These are phyloP conservation scores for Xyliphius kryptos DNA, from an alignment of 2,113 vertebrate genomes.

Conservation along the genomic window DNA sequence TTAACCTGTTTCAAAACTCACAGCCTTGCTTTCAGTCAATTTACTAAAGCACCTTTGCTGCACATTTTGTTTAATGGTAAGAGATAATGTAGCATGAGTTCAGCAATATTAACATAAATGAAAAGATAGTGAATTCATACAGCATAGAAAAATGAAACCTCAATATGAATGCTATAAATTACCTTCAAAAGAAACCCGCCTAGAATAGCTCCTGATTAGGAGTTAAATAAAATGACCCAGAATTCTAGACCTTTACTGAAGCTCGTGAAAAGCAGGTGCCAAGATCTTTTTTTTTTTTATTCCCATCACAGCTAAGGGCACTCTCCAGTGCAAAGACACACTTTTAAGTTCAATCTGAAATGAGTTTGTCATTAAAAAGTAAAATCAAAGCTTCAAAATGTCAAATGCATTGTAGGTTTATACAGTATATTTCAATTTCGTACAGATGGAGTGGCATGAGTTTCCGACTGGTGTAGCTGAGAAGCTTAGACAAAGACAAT, in stretches of 20 bases:
- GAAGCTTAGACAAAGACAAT: conserved; percentile 71
- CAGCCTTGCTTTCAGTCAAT: conserved; percentile 41
- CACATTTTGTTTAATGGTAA: conserved; percentile 43
- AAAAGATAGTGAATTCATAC: conserved; percentile 40
- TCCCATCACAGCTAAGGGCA: conserved; percentile 44
- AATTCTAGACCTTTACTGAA: conserved; percentile 53
- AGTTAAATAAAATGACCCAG: conserved; percentile 61
- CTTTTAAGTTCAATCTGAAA: conserved; percentile 70
- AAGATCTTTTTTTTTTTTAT: conserved; percentile 35
- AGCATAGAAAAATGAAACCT: conserved; percentile 41
- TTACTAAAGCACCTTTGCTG: conserved; percentile 42
- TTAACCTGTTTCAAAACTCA: conserved; percentile 45
- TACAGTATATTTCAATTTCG: conserved; percentile 73
- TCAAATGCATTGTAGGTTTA: conserved; percentile 73
- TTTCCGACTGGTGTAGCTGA: conserved; percentile 69
- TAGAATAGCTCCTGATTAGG: conserved; percentile 57
- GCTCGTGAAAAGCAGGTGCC: conserved; percentile 51
- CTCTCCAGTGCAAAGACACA: conserved; percentile 60
- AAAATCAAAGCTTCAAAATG: conserved; percentile 71
- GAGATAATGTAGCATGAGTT: conserved; percentile 35
- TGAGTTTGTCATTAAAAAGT: conserved; percentile 73
- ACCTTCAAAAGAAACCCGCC: conserved; percentile 49
- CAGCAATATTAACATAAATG: conserved; percentile 44
- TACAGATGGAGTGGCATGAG: conserved; percentile 67
- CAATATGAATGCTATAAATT: conserved; percentile 41